Evolutionary conservation across 1,140 invertebrate species (phyloP).

Genomic region (Hylaeus anthracinus): DNA sequence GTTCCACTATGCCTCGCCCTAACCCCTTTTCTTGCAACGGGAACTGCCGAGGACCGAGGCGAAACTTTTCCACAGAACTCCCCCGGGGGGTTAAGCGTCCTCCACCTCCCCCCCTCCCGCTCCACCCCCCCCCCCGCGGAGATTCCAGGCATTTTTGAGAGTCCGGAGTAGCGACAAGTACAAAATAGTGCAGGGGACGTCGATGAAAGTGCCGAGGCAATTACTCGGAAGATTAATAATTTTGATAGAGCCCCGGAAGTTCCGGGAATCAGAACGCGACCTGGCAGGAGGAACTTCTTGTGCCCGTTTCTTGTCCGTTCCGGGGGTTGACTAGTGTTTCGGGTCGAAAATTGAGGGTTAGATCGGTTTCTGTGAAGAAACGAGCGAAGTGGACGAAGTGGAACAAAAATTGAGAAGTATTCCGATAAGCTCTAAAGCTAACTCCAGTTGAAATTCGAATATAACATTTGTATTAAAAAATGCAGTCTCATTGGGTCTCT

Average conservation of each 20-base stretch:
- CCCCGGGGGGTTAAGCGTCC: conserved; percentile 57
- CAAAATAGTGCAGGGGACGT: conserved; percentile 44
- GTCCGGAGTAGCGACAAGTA: conserved; percentile 35
- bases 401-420: no score
- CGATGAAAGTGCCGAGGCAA: conserved; percentile 56
- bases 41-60: conserved; percentile 22
- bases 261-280: not conserved
- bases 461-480: no score
- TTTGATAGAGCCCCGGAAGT: conserved; percentile 38
- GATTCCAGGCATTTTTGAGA: conserved; percentile 62
- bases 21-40: conserved; percentile 13
- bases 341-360: not conserved
- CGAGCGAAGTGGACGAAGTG: no score
- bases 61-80: conserved; percentile 66
- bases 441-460: no score
- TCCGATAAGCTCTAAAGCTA: no score
- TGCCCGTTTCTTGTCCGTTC: not conserved
- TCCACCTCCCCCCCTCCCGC: conserved; percentile 24
- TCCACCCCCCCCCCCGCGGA: conserved; percentile 41
- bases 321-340: not conserved
- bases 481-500: no score
- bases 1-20: not conserved
- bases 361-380: not conserved
- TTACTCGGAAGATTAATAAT: conserved; percentile 64
- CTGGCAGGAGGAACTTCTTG: conserved; percentile 2